phyloP scores from a whole-genome alignment of 2,888 invertebrate species.

The Aphidoletes aphidimyza region DNA sequence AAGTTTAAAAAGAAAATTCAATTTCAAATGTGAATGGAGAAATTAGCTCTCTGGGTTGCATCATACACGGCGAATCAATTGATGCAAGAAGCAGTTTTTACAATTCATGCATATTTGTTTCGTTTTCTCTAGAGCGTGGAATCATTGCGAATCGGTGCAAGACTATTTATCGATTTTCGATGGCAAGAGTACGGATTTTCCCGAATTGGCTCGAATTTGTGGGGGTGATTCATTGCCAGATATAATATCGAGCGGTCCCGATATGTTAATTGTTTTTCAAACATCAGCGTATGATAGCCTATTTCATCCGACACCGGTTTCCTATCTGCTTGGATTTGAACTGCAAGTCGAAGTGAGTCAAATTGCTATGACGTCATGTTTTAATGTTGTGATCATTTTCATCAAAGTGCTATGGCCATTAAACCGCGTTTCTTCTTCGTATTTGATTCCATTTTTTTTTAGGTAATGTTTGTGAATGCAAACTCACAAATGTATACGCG shows the following conservation, averaged over 20 bases:
- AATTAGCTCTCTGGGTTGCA: no score
- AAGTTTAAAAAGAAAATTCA: no score
- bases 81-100: no score
- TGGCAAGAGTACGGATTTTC: constrained; percentile 76
- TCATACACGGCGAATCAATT: no score
- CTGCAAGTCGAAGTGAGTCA: constrained; percentile 78
- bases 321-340: constrained; percentile 83
- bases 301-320: constrained; percentile 81
- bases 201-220: constrained; percentile 80
- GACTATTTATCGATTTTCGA: constrained; percentile 86
- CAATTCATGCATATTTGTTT: no score
- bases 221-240: constrained; percentile 85
- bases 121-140: constrained; percentile 75
- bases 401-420: background rate
- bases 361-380: background rate
- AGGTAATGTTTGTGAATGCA: constrained; percentile 80
- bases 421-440: no score
- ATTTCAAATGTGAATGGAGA: no score
- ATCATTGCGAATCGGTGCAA: constrained; percentile 83
- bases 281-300: constrained; percentile 85
- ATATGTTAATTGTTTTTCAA: constrained; percentile 82
- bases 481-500: constrained; percentile 80
- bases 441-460: constrained; percentile 16
- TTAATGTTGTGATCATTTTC: background rate
- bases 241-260: constrained; percentile 80